Evolutionary conservation across 2,113 vertebrate genomes (phyloP).

Genomic region (Oenanthe oenanthe): DNA sequence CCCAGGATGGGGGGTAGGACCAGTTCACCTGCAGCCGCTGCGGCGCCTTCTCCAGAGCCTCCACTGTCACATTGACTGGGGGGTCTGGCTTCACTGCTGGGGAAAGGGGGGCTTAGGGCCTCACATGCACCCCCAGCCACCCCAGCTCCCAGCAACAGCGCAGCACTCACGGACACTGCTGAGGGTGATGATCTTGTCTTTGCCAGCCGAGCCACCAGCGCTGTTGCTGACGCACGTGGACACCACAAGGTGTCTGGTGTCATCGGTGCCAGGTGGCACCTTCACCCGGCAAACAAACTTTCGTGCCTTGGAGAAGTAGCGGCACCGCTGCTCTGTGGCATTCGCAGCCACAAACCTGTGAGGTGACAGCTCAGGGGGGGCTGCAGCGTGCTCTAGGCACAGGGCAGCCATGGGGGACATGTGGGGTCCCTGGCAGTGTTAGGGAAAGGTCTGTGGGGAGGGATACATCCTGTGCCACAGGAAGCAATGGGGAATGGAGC

Average conservation of each 20-base stretch:
- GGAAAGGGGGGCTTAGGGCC: not conserved
- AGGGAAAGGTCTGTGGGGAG: not conserved
- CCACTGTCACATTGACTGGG: constrained; percentile 55
- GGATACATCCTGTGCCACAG: not conserved
- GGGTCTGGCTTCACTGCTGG: constrained; percentile 74
- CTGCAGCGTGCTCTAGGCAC: not conserved
- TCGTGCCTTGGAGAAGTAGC: not conserved
- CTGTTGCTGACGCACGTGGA: constrained; percentile 37
- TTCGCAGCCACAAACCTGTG: not conserved
- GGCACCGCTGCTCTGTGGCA: constrained; percentile 34
- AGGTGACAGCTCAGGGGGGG: not conserved
- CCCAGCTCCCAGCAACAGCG: not conserved
- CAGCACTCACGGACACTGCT: constrained; percentile 4
- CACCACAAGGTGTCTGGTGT: constrained; percentile 15
- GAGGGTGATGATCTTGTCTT: not conserved
- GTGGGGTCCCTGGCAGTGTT: not conserved
- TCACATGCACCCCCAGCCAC: rapidly evolving
- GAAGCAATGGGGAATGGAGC: not conserved
- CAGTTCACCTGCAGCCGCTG: constrained; percentile 65
- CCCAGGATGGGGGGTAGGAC: constrained; percentile 72
- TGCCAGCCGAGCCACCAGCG: not conserved
- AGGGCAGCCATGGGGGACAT: not conserved
- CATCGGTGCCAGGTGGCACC: not conserved
- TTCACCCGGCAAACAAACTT: constrained; percentile 66
- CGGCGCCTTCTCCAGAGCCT: not conserved